Evolutionary conservation across 92 coral and sea anemone genomes (phyloP).

Genomic region (Porites rus): DNA sequence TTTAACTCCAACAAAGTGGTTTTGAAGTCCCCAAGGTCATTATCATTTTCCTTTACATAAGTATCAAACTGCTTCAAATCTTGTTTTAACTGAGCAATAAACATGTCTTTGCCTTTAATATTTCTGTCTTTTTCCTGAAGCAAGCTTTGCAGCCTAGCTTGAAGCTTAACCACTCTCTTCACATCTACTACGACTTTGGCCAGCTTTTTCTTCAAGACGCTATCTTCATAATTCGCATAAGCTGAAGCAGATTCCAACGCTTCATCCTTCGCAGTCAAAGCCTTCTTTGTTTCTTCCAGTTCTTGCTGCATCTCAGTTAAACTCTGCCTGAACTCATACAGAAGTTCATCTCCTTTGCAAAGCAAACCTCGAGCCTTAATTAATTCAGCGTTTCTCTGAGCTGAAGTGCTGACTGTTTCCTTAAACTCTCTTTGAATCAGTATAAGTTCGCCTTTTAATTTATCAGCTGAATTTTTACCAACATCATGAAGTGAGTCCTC

Average conservation of each 20-base stretch:
- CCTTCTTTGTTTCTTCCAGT: background rate
- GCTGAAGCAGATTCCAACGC: background rate
- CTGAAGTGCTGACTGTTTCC: background rate
- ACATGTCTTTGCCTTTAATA: background rate
- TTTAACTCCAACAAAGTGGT: background rate
- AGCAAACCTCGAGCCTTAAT: background rate
- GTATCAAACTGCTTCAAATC: background rate
- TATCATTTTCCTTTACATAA: background rate
- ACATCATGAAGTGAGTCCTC: background rate
- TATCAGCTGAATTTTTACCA: background rate
- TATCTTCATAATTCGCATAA: background rate
- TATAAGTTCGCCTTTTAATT: background rate
- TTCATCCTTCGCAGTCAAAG: background rate
- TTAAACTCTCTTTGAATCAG: background rate
- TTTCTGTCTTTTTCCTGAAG: background rate
- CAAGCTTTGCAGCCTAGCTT: background rate
- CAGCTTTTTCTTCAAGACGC: background rate
- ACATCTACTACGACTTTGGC: background rate
- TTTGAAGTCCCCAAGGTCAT: background rate
- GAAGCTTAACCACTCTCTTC: background rate
- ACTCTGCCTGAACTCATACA: background rate
- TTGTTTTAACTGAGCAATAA: background rate
- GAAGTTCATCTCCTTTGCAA: background rate
- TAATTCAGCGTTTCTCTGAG: slow-evolving; percentile 3
- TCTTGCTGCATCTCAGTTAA: background rate